Base-by-base conservation (phyloP, 2,797 vertebrate genomes). In the Darevskia nairensis region DNA sequence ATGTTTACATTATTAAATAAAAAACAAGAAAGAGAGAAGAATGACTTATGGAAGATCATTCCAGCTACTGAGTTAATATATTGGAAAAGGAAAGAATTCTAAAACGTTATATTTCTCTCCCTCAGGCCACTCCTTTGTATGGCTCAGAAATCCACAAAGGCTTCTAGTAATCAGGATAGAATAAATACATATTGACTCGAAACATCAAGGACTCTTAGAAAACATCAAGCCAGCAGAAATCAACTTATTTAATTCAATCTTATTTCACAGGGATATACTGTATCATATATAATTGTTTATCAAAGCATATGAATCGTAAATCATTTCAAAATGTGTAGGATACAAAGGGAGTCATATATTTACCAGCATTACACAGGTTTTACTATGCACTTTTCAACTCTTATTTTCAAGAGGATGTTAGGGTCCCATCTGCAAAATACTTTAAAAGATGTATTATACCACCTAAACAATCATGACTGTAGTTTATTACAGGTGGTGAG, bases 21-120 rank as follows among this genome's bases (percentile, higher is more conserved):
- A 69, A 89, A 91, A 32, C 81, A 90, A 86, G 86, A 92, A 92
- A 89, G 90, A 69, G 72, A 90, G 72, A 90, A 94, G 82, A 94
- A 91, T 25, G 1, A 74, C 25, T 92, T 82, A 69, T 82, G 85
- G 89, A 84, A 93, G n/a, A 74, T 90, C 2, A 29, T 80, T 91
- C 83, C 44, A 82, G 41, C 86, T 90, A 50, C 86, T 79, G 29
- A 46, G 88, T 71, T 84, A 89, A 61, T 55, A 59, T 35, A 93
- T 88, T n/a, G 91, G 89, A 66, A 94, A 94, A 94, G 72, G 17
- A 82, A 27, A 92, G 91, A 92, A 90, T 80, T 68, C 61, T 1
- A 64, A 78, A 75, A 41, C 32, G 8, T 1, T 86, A 59, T 3
- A 88, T 84, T 46, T 86, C 89, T 41, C 1, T 41, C 82, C 21